These are phyloP conservation scores for Drosophila azteca DNA, from an alignment of 1,140 invertebrate genomes.

Conservation along the genomic window DNA sequence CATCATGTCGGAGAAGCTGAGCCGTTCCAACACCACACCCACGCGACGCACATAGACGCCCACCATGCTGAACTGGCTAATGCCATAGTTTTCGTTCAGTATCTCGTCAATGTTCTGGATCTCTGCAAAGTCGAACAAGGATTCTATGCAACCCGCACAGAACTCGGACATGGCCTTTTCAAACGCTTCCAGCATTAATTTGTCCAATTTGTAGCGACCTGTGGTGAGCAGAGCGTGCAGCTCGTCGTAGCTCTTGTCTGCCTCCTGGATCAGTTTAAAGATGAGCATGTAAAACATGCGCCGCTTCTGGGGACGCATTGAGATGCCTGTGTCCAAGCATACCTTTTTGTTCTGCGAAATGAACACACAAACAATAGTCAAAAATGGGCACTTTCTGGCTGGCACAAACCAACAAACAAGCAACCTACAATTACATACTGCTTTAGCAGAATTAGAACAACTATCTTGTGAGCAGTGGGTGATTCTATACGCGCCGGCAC, in stretches of 20 bases:
- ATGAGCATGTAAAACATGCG: constrained; percentile 87
- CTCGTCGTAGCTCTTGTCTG: constrained; percentile 87
- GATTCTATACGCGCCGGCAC: constrained; percentile 66
- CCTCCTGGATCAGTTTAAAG: constrained; percentile 87
- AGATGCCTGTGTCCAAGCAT: constrained; percentile 56
- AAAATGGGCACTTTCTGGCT: not conserved
- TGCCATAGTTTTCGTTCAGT: constrained; percentile 69
- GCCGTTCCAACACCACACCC: constrained; percentile 91
- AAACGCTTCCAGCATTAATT: constrained; percentile 84
- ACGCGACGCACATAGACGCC: constrained; percentile 92
- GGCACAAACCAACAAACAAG: too few relatives aligned
- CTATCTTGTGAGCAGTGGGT: constrained; percentile 77
- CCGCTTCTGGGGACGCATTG: constrained; percentile 64
- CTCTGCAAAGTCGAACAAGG: constrained; percentile 88
- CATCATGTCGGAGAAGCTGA: constrained; percentile 92
- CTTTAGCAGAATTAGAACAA: constrained; percentile 74
- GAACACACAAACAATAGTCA: not conserved
- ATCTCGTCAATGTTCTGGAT: constrained; percentile 82
- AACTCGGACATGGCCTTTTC: constrained; percentile 85
- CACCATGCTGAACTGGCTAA: constrained; percentile 85
- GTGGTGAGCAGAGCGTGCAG: constrained; percentile 85
- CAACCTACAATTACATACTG: constrained; percentile 75
- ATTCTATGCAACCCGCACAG: constrained; percentile 85
- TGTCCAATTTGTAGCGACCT: constrained; percentile 85
- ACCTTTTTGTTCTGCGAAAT: constrained; percentile 64